phyloP scores from a whole-genome alignment of 2,113 vertebrate genomes.

The Bungarus multicinctus region DNA sequence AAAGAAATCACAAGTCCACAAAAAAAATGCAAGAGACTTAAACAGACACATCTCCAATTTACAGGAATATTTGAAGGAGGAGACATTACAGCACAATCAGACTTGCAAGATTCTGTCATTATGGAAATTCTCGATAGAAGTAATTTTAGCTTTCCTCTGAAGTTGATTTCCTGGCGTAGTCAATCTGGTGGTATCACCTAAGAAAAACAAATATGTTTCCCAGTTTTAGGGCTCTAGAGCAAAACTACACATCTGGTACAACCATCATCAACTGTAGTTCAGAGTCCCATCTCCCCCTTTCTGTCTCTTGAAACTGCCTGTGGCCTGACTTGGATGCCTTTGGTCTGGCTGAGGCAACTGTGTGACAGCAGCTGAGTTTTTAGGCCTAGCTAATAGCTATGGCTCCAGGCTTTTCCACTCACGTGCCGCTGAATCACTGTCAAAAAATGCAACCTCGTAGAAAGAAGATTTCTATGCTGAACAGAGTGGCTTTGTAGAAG shows the following conservation, averaged over 20 bases:
- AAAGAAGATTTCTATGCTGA: constrained; percentile 70
- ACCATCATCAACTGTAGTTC: background rate
- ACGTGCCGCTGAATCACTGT: constrained; percentile 80
- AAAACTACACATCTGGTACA: constrained; percentile 5
- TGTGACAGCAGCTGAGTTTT: constrained; percentile 3
- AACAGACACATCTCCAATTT: background rate
- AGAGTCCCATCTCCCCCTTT: background rate
- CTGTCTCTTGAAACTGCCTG: background rate
- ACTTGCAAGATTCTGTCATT: background rate
- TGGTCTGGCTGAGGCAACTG: background rate
- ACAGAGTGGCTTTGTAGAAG: constrained; percentile 77
- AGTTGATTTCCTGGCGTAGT: background rate
- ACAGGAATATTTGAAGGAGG: background rate
- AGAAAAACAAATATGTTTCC: background rate
- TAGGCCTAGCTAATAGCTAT: constrained; percentile 40
- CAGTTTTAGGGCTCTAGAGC: background rate
- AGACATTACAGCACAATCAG: background rate
- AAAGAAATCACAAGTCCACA: background rate
- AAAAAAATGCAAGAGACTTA: background rate
- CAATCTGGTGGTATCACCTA: background rate
- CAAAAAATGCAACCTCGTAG: constrained; percentile 73
- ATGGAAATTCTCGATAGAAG: background rate
- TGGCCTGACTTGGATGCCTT: constrained; percentile 10
- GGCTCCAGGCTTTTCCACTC: constrained; percentile 69
- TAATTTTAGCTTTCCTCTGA: background rate